A percentile compares a stretch with the other conserved stretches of the same genome.
Evolutionary conservation across 1,140 invertebrate genomes (phyloP).

Genomic region (Bombus superbus): DNA sequence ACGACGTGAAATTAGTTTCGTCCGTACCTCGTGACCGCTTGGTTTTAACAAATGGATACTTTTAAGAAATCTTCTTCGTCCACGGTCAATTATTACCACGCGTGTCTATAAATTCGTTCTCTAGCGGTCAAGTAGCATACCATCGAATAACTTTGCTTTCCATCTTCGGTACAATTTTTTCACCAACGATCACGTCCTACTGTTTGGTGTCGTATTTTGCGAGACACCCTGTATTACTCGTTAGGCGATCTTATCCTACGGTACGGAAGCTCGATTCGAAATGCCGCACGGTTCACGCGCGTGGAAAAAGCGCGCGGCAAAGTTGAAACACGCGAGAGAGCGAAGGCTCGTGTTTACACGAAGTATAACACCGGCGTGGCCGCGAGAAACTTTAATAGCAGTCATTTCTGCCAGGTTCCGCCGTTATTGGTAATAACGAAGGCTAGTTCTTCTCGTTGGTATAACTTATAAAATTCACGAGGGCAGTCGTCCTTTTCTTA

Average conservation of each 20-base stretch:
- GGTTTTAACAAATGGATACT: too few relatives aligned
- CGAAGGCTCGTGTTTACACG: conserved; percentile 28
- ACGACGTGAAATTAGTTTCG: too few relatives aligned
- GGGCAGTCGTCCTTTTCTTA: background rate
- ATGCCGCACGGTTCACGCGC: background rate
- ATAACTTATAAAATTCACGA: conserved; percentile 5
- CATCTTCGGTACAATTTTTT: too few relatives aligned
- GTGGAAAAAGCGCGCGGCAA: background rate
- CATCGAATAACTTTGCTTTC: too few relatives aligned
- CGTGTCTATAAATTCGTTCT: too few relatives aligned
- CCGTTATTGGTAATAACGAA: conserved; percentile 32
- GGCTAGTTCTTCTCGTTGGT: background rate
- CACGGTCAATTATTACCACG: too few relatives aligned
- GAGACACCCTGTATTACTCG: background rate
- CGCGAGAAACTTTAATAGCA: conserved; percentile 30
- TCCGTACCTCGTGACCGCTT: too few relatives aligned
- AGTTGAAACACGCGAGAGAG: conserved; percentile 6
- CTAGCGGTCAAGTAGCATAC: too few relatives aligned
- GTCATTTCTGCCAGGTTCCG: conserved; percentile 8
- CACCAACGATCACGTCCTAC: too few relatives aligned
- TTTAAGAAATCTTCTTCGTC: too few relatives aligned
- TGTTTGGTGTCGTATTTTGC: too few relatives aligned
- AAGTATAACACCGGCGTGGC: background rate
- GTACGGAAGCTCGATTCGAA: background rate
- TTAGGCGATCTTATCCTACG: background rate